Evolutionary conservation across 2,113 vertebrate genomes (phyloP).

Genomic region (Sigmodon hispidus): DNA sequence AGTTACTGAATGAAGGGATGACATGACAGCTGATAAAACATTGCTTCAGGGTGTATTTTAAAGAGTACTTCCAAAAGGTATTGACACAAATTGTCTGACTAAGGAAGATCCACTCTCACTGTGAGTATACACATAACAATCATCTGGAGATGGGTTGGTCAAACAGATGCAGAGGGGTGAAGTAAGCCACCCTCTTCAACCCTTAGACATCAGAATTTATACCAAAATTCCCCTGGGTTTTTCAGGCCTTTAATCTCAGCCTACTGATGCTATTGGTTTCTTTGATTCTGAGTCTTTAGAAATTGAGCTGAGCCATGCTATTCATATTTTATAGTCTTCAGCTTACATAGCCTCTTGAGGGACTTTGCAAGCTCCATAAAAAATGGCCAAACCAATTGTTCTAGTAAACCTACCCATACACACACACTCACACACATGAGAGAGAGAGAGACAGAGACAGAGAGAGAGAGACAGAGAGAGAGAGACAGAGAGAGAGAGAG

Average conservation of each 20-base stretch:
- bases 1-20: background rate
- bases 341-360: too few species aligned
- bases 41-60: too few species aligned
- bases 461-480: too few species aligned
- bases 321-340: background rate
- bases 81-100: background rate
- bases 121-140: background rate
- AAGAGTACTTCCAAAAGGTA: background rate
- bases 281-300: background rate
- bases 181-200: background rate
- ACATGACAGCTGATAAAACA: too few species aligned
- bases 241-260: background rate
- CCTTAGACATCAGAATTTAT: background rate
- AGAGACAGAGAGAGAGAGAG: background rate
- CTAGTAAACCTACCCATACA: background rate
- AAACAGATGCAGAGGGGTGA: background rate
- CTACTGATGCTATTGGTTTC: background rate
- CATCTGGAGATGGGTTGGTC: too few species aligned
- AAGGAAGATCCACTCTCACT: background rate
- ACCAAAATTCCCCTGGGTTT: background rate
- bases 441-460: background rate
- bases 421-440: background rate
- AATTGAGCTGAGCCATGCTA: background rate
- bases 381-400: background rate
- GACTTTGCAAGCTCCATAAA: background rate